Conservation (phyloP, 1,140 invertebrate species). For the Neelides sp. region DNA sequence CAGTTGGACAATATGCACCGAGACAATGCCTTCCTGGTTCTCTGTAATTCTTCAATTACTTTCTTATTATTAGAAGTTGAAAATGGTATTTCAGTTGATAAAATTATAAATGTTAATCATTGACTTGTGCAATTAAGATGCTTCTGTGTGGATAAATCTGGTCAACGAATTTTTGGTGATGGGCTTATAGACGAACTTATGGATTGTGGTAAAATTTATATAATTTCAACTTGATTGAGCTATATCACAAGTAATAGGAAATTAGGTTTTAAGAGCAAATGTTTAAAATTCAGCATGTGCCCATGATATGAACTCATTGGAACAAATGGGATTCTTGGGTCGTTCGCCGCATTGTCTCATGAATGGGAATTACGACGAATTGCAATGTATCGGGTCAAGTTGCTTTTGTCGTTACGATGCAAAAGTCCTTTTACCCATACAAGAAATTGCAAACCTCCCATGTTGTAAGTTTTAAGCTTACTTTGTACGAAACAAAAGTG, state of each 20-base stretch:
- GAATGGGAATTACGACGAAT: slow-evolving; percentile 29
- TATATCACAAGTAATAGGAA: neutral
- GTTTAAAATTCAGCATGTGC: slow-evolving; percentile 8
- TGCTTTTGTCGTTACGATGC: slow-evolving; percentile 20
- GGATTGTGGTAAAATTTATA: slow-evolving; percentile 21
- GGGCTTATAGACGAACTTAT: slow-evolving; percentile 3
- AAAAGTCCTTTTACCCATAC: neutral
- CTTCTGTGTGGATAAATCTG: slow-evolving; percentile 17
- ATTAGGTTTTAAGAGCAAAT: slow-evolving; percentile 11
- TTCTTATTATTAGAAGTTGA: neutral
- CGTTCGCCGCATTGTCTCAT: slow-evolving; percentile 20
- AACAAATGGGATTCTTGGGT: slow-evolving; percentile 13
- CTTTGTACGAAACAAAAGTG: too few species aligned
- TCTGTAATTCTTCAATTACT: slow-evolving; percentile 18
- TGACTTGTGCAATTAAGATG: slow-evolving; percentile 17
- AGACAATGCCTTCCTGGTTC: slow-evolving; percentile 26
- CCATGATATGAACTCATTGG: slow-evolving; percentile 15
- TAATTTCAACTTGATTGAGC: neutral
- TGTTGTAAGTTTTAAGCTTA: slow-evolving; percentile 18
- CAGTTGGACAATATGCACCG: slow-evolving; percentile 15
- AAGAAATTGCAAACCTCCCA: slow-evolving; percentile 5
- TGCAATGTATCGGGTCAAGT: slow-evolving; percentile 17
- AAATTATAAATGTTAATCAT: neutral
- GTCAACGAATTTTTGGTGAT: slow-evolving; percentile 23
- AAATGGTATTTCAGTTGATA: neutral